Evolutionary conservation across 2,113 vertebrate genomes (phyloP).

Genomic region (Amblyopsis rosae): DNA sequence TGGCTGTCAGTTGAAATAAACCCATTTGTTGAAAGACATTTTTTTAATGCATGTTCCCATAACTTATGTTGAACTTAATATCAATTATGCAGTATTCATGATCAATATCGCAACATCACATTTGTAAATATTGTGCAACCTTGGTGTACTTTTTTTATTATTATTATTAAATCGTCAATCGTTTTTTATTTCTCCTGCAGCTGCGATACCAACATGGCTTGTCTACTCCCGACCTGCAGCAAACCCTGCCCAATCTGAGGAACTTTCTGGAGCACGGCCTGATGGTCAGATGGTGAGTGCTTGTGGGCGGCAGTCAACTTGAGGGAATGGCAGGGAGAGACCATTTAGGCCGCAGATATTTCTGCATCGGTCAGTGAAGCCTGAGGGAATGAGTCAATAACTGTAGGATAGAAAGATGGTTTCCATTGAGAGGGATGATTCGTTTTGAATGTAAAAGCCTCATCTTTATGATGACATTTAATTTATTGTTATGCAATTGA

Average conservation of each 20-base stretch:
- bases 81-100: no score
- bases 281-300: slow-evolving; percentile 92
- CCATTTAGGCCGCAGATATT: background rate
- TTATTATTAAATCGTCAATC: slow-evolving; percentile 17
- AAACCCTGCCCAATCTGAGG: slow-evolving; percentile 97
- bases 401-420: background rate
- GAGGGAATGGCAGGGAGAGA: background rate
- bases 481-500: no score
- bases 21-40: no score
- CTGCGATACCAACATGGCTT: slow-evolving; percentile 94
- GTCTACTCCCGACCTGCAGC: slow-evolving; percentile 93
- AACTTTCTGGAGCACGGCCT: slow-evolving; percentile 95
- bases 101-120: no score
- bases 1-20: no score
- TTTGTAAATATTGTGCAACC: no score
- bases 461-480: no score
- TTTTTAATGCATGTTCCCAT: no score
- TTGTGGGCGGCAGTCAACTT: background rate
- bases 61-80: no score
- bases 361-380: background rate
- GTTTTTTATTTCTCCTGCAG: slow-evolving; percentile 71
- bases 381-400: background rate
- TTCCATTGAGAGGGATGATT: background rate
- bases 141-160: no score
- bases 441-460: background rate